A percentile compares a stretch with the other conserved stretches of the same genome.
Evolutionary conservation across 1,140 invertebrate genomes (phyloP).

Genomic region (Neodiprion lecontei): DNA sequence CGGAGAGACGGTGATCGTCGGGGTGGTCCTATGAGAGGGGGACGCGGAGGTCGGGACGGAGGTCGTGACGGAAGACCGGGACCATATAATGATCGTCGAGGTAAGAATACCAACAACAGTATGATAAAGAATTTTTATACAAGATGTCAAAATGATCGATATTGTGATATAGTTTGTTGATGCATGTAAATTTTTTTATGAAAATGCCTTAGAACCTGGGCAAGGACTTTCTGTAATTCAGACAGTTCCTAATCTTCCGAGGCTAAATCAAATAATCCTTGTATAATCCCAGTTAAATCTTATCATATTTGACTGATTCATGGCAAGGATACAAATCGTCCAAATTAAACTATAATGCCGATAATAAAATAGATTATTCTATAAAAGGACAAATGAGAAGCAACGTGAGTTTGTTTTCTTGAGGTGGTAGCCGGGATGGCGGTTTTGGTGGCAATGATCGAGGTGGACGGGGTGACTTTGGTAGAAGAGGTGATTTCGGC

Average conservation of each 20-base stretch:
- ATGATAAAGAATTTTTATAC: no score
- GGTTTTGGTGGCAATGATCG: neutral
- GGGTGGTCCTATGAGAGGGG: conserved; percentile 56
- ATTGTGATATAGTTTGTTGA: no score
- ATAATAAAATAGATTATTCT: neutral
- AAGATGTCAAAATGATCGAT: no score
- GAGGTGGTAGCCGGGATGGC: neutral
- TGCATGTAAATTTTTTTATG: no score
- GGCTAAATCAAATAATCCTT: neutral
- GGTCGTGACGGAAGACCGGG: conserved; percentile 59
- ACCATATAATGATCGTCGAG: conserved; percentile 62
- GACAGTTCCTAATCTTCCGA: neutral
- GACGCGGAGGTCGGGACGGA: conserved; percentile 58
- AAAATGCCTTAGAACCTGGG: neutral
- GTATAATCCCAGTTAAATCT: neutral
- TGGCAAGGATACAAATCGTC: neutral
- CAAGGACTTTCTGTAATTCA: neutral
- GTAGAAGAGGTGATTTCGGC: neutral
- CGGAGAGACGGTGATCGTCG: conserved; percentile 51
- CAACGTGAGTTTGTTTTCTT: neutral
- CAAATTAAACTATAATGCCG: neutral
- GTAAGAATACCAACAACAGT: conserved; percentile 26
- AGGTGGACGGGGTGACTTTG: neutral
- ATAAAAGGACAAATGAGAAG: neutral
- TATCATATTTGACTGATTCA: neutral